Percentiles rank a stretch among this genome's conserved stretches.
Conservation (phyloP, 1,140 invertebrate genomes). For the Mesaphorura yosii region DNA sequence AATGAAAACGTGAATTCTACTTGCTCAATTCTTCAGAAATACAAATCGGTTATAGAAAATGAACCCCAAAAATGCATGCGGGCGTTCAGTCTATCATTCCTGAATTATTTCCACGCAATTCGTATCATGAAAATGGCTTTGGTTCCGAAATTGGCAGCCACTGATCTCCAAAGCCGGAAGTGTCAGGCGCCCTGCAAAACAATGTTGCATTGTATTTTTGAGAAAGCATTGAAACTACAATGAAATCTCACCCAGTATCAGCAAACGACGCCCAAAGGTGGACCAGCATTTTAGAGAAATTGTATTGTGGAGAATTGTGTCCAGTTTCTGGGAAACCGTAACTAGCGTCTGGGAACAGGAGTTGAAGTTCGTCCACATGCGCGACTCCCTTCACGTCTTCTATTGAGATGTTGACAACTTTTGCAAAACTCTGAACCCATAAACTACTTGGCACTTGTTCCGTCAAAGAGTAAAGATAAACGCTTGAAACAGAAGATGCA, state of each 20-base stretch:
- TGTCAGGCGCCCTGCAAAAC: neutral
- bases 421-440: neutral
- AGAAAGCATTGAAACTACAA: neutral
- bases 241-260: slow-evolving; percentile 8
- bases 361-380: slow-evolving; percentile 14
- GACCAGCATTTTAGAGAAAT: slow-evolving; percentile 20
- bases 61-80: slow-evolving; percentile 21
- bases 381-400: neutral
- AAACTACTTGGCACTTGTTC: no score
- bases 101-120: slow-evolving; percentile 4
- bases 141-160: neutral
- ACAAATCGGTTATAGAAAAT: slow-evolving; percentile 7
- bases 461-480: no score
- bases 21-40: no score
- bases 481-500: no score
- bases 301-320: slow-evolving; percentile 7
- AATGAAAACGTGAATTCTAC: no score
- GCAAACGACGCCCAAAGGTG: slow-evolving; percentile 19
- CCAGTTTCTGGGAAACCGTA: slow-evolving; percentile 12
- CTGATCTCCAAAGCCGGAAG: neutral
- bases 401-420: neutral
- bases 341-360: slow-evolving; percentile 16
- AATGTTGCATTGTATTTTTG: no score
- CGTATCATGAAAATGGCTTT: slow-evolving; percentile 5
- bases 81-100: neutral